phyloP scores from a whole-genome alignment of 2,797 vertebrate genomes.

The Cephalopachus bancanus region DNA sequence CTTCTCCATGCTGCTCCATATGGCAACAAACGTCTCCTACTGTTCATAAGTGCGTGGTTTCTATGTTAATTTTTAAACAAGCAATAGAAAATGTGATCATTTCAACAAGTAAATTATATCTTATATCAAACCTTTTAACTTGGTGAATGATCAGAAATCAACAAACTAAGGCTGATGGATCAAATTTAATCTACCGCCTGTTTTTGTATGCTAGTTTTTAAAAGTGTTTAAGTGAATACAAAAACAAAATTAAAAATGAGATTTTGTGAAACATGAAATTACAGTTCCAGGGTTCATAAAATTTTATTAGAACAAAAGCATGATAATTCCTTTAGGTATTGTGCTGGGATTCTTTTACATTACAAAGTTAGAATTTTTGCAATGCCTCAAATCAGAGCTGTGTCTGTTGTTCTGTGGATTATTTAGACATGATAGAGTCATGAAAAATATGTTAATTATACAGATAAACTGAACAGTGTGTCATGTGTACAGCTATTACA shows the following conservation, averaged over 20 bases:
- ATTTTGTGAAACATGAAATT: not conserved
- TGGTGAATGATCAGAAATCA: not conserved
- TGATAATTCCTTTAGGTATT: not conserved
- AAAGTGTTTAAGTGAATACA: not conserved
- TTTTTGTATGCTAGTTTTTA: not conserved
- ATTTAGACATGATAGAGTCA: not conserved
- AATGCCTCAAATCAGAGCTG: not conserved
- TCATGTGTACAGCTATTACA: not conserved
- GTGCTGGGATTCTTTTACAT: not conserved
- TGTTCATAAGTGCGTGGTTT: not conserved
- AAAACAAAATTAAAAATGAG: not conserved
- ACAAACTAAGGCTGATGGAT: not conserved
- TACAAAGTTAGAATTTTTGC: not conserved
- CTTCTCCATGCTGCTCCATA: not conserved
- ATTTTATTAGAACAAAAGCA: not conserved
- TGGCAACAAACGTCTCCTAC: not conserved
- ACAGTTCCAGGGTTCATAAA: not conserved
- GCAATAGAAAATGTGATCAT: not conserved
- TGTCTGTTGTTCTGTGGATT: not conserved
- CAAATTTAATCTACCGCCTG: not conserved
- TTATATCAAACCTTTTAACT: not conserved
- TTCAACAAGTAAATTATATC: not conserved
- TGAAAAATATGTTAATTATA: not conserved
- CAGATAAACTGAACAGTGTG: not conserved
- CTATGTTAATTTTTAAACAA: conserved; percentile 29